Percentiles rank a stretch among this genome's conserved stretches.
Conservation (phyloP, 2,113 vertebrate species). For the Centropus bengalensis region DNA sequence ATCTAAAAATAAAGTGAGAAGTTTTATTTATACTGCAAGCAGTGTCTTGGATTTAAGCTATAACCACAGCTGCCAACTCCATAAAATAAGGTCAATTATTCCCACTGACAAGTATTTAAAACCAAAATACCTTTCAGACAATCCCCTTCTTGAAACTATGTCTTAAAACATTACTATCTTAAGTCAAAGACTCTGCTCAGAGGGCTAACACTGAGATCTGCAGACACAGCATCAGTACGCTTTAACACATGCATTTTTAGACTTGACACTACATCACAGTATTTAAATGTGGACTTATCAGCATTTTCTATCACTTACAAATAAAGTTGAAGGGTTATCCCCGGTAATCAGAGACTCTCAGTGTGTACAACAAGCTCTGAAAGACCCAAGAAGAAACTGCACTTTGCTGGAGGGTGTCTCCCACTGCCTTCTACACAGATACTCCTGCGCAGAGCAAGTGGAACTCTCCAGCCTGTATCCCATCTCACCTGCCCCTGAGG, state of each 20-base stretch:
- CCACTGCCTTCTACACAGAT: background rate
- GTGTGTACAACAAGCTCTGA: background rate
- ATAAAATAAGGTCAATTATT: background rate
- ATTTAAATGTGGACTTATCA: background rate
- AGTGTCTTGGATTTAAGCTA: constrained; percentile 11
- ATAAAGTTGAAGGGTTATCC: background rate
- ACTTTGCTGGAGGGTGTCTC: background rate
- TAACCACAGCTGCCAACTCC: constrained; percentile 3
- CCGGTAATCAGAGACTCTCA: background rate
- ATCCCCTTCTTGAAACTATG: background rate
- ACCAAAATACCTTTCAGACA: background rate
- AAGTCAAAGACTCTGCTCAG: background rate
- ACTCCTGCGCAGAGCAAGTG: background rate
- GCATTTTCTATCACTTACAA: background rate
- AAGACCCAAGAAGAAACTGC: background rate
- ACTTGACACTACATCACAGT: background rate
- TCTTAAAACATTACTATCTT: background rate
- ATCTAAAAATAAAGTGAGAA: constrained; percentile 66
- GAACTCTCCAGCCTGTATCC: background rate
- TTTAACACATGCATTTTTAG: background rate
- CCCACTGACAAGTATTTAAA: constrained; percentile 1
- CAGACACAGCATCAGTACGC: background rate
- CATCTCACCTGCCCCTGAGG: background rate
- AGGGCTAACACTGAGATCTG: background rate
- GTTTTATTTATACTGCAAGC: constrained; percentile 66